A percentile compares a stretch with the other conserved stretches of the same genome.
Evolutionary conservation across 1,140 invertebrate species (phyloP).

Genomic region (Dendroctonus ponderosae): DNA sequence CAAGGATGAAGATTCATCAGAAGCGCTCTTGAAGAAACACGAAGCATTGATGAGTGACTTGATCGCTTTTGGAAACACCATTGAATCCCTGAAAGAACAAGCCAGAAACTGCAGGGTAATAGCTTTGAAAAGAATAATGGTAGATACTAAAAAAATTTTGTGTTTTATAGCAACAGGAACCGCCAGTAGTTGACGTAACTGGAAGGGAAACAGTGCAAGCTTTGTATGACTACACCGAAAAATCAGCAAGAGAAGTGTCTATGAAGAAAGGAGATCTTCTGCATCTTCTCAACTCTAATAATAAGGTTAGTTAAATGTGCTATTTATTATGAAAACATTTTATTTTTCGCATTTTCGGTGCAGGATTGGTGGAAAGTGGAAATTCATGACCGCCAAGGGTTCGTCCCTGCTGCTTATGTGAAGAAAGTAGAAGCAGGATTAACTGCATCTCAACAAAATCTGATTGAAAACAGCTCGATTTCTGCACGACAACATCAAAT

Average conservation of each 20-base stretch:
- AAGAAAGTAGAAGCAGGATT: constrained; percentile 93
- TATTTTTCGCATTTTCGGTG: constrained; percentile 20
- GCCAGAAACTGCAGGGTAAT: constrained; percentile 86
- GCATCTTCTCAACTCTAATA: constrained; percentile 96
- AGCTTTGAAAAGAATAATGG: too few species aligned
- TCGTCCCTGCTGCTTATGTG: constrained; percentile 99
- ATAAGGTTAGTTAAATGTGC: constrained; percentile 69
- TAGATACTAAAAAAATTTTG: too few species aligned
- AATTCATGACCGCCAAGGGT: constrained; percentile 97
- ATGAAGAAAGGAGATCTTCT: constrained; percentile 99
- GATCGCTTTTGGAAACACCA: constrained; percentile 95
- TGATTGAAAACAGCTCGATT: constrained; percentile 92
- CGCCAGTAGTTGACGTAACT: constrained; percentile 89
- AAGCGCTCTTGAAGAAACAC: constrained; percentile 97
- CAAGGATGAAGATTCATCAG: constrained; percentile 98
- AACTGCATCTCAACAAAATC: constrained; percentile 93
- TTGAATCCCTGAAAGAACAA: constrained; percentile 85
- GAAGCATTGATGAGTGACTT: constrained; percentile 96
- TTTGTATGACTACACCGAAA: constrained; percentile 97
- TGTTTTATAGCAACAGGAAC: constrained; percentile 84
- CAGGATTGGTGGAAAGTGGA: constrained; percentile 99
- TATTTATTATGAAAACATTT: background rate
- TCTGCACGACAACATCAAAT: constrained; percentile 59
- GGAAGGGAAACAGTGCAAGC: constrained; percentile 97
- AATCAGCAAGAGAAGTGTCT: constrained; percentile 96